Evolutionary conservation across 2,888 invertebrate species (phyloP).

Genomic region (Drosophila infuscata): DNA sequence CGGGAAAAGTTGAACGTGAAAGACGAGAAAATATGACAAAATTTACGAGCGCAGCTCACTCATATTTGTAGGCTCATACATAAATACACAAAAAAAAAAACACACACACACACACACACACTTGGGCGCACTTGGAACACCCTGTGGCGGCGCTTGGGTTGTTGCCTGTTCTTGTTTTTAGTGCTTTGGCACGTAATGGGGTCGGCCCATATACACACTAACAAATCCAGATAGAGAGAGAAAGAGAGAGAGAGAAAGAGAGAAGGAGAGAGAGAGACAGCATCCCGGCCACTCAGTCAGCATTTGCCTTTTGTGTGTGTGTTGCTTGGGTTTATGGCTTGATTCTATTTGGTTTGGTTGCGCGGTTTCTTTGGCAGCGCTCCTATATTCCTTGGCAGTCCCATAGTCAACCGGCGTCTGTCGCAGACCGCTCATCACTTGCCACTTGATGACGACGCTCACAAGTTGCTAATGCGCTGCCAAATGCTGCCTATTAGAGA

Average conservation of each 20-base stretch:
- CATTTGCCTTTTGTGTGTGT: constrained; percentile 55
- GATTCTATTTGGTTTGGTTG: constrained; percentile 45
- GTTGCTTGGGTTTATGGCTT: constrained; percentile 26
- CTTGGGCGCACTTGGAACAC: constrained; percentile 35
- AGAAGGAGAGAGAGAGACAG: background rate
- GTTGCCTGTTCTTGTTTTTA: constrained; percentile 70
- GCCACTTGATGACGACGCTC: constrained; percentile 63
- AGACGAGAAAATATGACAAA: constrained; percentile 77
- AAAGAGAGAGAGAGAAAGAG: background rate
- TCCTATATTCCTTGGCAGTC: constrained; percentile 4
- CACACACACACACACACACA: constrained; percentile 34
- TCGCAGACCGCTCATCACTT: constrained; percentile 36
- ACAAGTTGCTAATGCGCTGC: constrained; percentile 46
- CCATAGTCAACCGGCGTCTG: constrained; percentile 25
- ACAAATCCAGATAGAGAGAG: constrained; percentile 3
- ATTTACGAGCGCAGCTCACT: constrained; percentile 70
- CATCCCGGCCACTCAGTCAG: constrained; percentile 48
- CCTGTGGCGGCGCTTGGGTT: constrained; percentile 61
- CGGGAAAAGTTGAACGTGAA: constrained; percentile 57
- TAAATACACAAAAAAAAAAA: constrained; percentile 25
- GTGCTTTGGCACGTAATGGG: constrained; percentile 80
- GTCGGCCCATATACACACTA: constrained; percentile 57
- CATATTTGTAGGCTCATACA: constrained; percentile 59
- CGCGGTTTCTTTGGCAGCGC: constrained; percentile 31
- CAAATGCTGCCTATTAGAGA: constrained; percentile 31